phyloP scores from a whole-genome alignment of 2,888 invertebrate species.

The Chaetogeoica ovagalla region DNA sequence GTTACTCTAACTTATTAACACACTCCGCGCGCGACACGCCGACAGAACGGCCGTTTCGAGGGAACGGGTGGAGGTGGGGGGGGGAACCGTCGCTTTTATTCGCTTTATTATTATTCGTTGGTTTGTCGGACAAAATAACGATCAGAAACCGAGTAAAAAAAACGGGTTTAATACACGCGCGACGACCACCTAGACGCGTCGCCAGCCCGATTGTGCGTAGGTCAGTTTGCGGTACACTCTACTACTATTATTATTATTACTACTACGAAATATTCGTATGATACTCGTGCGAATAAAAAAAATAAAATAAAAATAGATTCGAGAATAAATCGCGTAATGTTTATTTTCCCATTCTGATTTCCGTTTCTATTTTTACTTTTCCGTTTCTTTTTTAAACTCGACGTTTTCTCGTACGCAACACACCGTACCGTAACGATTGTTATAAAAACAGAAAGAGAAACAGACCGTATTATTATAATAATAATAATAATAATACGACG shows the following conservation, averaged over 20 bases:
- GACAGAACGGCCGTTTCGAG: too few relatives aligned
- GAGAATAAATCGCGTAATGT: background rate
- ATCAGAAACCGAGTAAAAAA: background rate
- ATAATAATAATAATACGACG: too few relatives aligned
- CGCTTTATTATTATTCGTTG: too few relatives aligned
- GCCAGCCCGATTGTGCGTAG: conserved; percentile 18
- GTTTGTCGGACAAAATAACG: background rate
- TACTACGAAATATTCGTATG: too few relatives aligned
- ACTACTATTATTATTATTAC: too few relatives aligned
- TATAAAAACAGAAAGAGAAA: too few relatives aligned
- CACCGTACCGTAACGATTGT: background rate
- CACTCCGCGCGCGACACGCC: background rate
- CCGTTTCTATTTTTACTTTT: background rate
- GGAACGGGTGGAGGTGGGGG: too few relatives aligned
- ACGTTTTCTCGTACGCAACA: background rate
- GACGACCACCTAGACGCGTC: too few relatives aligned
- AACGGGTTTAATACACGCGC: conserved; percentile 9
- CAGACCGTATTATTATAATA: too few relatives aligned
- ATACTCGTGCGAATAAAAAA: too few relatives aligned
- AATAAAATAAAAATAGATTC: background rate
- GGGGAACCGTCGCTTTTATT: background rate
- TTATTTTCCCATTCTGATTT: background rate
- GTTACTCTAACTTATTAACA: too few relatives aligned
- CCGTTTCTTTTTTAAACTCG: conserved; percentile 3
- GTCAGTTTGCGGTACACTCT: conserved; percentile 28